phyloP scores from a whole-genome alignment of 2,113 vertebrate species.

The Acinonyx jubatus region DNA sequence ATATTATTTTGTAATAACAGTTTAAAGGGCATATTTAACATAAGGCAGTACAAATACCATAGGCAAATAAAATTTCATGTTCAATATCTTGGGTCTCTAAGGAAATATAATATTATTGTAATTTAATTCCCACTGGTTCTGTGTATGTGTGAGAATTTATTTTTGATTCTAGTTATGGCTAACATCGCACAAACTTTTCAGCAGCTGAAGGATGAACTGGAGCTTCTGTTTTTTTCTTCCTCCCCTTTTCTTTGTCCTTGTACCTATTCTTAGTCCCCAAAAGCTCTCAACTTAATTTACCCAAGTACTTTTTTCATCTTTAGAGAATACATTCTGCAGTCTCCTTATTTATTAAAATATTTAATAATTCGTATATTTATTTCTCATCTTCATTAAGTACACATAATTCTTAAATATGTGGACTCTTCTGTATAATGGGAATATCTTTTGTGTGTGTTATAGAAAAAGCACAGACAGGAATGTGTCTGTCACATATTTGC shows the following conservation, averaged over 20 bases:
- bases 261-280: not conserved
- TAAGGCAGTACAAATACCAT: not conserved
- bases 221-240: not conserved
- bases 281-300: not conserved
- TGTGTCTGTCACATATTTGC: not conserved
- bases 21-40: not conserved
- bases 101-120: not conserved
- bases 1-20: not conserved
- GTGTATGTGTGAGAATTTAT: not conserved
- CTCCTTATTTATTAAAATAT: not conserved
- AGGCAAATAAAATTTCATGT: conserved; percentile 12
- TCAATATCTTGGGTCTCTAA: not conserved
- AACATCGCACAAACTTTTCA: not conserved
- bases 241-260: not conserved
- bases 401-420: not conserved
- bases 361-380: not conserved
- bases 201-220: not conserved
- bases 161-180: not conserved
- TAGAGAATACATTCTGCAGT: not conserved
- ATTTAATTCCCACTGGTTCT: not conserved
- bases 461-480: not conserved
- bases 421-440: not conserved
- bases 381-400: not conserved
- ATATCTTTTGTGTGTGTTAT: not conserved
- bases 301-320: not conserved